Base-by-base conservation (phyloP, 2,797 vertebrate genomes). In the Hylomyscus alleni region DNA sequence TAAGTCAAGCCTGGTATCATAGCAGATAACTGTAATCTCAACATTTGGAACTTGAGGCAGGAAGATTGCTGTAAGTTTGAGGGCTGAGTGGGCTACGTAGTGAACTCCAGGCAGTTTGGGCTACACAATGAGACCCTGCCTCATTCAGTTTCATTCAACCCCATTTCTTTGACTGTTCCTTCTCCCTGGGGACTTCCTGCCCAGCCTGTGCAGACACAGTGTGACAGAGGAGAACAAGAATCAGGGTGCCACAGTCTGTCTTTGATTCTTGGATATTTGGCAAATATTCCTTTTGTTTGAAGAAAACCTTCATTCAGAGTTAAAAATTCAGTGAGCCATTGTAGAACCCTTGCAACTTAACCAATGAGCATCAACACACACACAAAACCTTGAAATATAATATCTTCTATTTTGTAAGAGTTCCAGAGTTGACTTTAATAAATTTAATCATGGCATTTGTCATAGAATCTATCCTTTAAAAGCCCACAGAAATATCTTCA, bases 251-350 rank as follows among this genome's bases (percentile, higher is more conserved):
- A n/a, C 69, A 24, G 40, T 84, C 58, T 47, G 9, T 34, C 44
- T 85, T 76, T 91, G 60, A 82, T 89, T 94, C n/a, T 89, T 89
- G 13, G 20, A 4, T 90, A 82, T 77, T 44, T 65, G 76, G 8
- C 22, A 91, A 24, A 60, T 77, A 67, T 52, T 72, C 31, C 19
- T 94, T 89, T 92, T 67, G 3, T 80, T 95, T 89, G 34, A 72
- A 90, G 37, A 92, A 97, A 73, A 72, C 80, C 34, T 80, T 78
- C 67, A 92, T 58, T 86, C 87, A 85, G 37, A 67, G 15, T 37
- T 80, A 69, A 69, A 17, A 72, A n/a, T 91, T 93, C 26, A 62
- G 5, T 75, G 22, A 95, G 40, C 89, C 77, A 62, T 80, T 50
- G 3, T 86, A 58, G 69, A 88, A 77, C 24, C 80, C 65, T 78